Conservation (phyloP, 1,140 invertebrate species). For the Habropoda laboriosa region DNA sequence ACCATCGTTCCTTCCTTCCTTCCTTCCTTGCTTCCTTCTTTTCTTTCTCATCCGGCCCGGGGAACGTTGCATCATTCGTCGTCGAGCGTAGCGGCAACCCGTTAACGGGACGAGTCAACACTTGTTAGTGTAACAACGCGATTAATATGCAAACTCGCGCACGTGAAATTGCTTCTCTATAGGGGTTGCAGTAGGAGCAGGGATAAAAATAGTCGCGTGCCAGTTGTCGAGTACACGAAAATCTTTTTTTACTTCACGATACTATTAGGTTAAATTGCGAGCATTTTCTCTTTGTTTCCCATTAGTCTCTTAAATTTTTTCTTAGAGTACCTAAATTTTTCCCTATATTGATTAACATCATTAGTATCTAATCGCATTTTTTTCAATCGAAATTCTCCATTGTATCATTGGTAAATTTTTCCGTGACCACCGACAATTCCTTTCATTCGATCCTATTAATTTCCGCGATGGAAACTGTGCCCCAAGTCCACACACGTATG, state of each 20-base stretch:
- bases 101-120: conserved; percentile 25
- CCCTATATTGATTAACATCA: too few relatives aligned
- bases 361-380: too few relatives aligned
- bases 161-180: conserved; percentile 15
- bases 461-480: background rate
- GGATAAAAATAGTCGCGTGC: background rate
- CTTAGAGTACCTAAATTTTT: too few relatives aligned
- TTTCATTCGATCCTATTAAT: background rate
- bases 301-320: too few relatives aligned
- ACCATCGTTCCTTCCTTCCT: too few relatives aligned
- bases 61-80: conserved; percentile 23
- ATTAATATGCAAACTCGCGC: conserved; percentile 38
- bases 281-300: too few relatives aligned
- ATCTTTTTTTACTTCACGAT: too few relatives aligned
- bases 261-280: too few relatives aligned
- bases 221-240: background rate
- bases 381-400: too few relatives aligned
- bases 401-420: background rate
- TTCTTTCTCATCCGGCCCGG: too few relatives aligned
- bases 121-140: conserved; percentile 39
- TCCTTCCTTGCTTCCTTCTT: background rate
- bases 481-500: too few relatives aligned
- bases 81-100: background rate
- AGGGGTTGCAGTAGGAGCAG: background rate
- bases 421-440: too few relatives aligned